phyloP scores from a whole-genome alignment of 2,113 vertebrate genomes.

The Fulmarus glacialis region DNA sequence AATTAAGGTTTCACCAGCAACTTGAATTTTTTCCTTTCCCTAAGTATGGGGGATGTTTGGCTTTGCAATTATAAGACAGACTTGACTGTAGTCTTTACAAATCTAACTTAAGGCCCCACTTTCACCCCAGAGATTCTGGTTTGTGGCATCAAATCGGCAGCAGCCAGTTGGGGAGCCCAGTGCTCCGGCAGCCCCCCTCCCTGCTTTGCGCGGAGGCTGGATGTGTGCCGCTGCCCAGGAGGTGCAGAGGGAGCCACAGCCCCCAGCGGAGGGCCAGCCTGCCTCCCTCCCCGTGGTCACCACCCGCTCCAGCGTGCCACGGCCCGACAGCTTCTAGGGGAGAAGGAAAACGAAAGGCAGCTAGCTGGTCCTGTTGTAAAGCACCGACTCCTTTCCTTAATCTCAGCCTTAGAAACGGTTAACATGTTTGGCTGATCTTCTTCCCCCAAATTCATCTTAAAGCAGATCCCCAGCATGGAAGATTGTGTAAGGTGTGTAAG shows the following conservation, averaged over 20 bases:
- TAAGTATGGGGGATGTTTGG: not conserved
- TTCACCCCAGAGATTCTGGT: not conserved
- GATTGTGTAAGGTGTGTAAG: not conserved
- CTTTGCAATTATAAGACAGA: not conserved
- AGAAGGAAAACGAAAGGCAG: not conserved
- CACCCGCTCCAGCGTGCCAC: accelerated
- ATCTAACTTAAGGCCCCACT: not conserved
- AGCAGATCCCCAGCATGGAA: not conserved
- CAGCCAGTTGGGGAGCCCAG: not conserved
- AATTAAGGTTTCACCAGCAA: not conserved
- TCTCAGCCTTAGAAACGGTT: not conserved
- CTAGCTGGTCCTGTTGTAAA: not conserved
- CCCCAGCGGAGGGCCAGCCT: not conserved
- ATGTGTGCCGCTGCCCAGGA: not conserved
- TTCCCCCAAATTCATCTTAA: not conserved
- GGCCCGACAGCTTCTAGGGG: not conserved
- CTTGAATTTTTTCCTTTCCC: not conserved
- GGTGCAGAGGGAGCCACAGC: not conserved
- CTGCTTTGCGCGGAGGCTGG: accelerated
- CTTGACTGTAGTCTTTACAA: not conserved
- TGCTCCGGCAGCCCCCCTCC: not conserved
- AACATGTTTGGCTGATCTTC: not conserved
- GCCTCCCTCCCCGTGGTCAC: not conserved
- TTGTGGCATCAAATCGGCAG: not conserved
- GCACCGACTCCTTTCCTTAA: not conserved